Evolutionary conservation across 2,888 invertebrate genomes (phyloP).

Genomic region (Ophion obscuratus): DNA sequence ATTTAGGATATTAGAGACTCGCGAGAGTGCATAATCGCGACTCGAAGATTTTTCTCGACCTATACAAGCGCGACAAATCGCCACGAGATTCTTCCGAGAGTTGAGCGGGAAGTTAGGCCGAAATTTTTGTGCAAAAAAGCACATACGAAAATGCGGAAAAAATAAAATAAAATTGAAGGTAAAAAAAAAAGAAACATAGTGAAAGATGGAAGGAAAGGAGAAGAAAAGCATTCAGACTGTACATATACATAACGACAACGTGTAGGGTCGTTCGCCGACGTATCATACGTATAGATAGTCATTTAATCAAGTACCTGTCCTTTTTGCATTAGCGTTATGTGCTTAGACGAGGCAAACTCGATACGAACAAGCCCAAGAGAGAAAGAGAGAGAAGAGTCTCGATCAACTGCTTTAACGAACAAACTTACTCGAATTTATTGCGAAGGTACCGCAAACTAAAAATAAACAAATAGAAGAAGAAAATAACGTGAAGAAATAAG

Average conservation of each 20-base stretch:
- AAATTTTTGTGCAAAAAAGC: neutral
- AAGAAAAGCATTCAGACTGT: constrained; percentile 48
- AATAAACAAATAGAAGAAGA: neutral
- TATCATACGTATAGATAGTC: constrained; percentile 53
- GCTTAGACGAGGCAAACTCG: constrained; percentile 28
- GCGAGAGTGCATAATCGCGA: neutral
- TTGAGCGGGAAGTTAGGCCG: neutral
- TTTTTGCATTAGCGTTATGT: constrained; percentile 56
- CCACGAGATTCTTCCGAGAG: constrained; percentile 9
- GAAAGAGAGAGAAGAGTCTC: constrained; percentile 30
- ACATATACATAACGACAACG: constrained; percentile 61
- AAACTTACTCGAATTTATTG: constrained; percentile 54
- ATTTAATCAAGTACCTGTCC: constrained; percentile 65
- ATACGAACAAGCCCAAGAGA: constrained; percentile 1
- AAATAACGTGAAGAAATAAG: neutral
- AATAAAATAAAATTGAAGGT: neutral
- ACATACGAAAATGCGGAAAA: neutral
- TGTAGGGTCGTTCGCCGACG: constrained; percentile 55
- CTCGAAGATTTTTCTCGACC: neutral
- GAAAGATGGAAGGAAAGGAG: neutral
- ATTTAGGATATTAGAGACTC: constrained; percentile 43
- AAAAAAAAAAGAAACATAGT: neutral
- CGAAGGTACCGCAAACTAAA: constrained; percentile 20
- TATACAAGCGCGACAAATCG: constrained; percentile 6
- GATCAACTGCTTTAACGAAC: constrained; percentile 41